Percentiles rank a stretch among this genome's conserved stretches.
Conservation (phyloP, 2,888 invertebrate species). For the Crocallis elinguaria region DNA sequence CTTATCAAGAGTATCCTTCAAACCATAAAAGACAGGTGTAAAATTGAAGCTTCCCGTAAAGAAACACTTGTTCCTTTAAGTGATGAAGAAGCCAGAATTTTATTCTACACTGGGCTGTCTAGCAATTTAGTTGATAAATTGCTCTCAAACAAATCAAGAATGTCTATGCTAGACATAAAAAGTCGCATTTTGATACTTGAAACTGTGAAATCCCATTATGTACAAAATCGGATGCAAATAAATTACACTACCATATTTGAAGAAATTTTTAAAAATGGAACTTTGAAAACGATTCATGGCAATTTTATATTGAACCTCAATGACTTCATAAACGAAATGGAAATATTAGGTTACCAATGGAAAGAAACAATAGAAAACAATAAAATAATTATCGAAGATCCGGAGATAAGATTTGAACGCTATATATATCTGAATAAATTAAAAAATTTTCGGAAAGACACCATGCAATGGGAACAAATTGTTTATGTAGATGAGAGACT, state of each 20-base stretch:
- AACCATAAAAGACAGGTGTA: constrained; percentile 4
- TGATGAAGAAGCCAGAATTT: constrained; percentile 4
- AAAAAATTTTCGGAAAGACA: constrained; percentile 37
- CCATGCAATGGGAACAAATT: constrained; percentile 17
- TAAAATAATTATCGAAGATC: constrained; percentile 54
- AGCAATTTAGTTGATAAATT: neutral
- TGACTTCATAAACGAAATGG: constrained; percentile 36
- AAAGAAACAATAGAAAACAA: constrained; percentile 37
- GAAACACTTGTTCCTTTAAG: neutral
- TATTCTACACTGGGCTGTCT: constrained; percentile 10
- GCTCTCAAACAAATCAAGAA: neutral
- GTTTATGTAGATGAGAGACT: constrained; percentile 59
- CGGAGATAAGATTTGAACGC: constrained; percentile 55
- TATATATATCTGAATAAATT: constrained; percentile 54
- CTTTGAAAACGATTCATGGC: constrained; percentile 4
- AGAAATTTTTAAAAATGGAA: constrained; percentile 22
- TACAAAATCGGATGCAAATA: constrained; percentile 1
- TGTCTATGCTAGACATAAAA: neutral
- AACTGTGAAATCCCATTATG: constrained; percentile 38
- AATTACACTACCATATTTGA: constrained; percentile 6
- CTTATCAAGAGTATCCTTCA: constrained; percentile 1
- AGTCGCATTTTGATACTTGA: constrained; percentile 35
- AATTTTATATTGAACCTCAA: constrained; percentile 2
- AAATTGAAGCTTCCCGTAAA: constrained; percentile 1
- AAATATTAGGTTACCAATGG: constrained; percentile 44